Percentiles rank a stretch among this genome's conserved stretches.
Conservation (phyloP, 1,140 invertebrate species). For the Luehdorfia chinensis region DNA sequence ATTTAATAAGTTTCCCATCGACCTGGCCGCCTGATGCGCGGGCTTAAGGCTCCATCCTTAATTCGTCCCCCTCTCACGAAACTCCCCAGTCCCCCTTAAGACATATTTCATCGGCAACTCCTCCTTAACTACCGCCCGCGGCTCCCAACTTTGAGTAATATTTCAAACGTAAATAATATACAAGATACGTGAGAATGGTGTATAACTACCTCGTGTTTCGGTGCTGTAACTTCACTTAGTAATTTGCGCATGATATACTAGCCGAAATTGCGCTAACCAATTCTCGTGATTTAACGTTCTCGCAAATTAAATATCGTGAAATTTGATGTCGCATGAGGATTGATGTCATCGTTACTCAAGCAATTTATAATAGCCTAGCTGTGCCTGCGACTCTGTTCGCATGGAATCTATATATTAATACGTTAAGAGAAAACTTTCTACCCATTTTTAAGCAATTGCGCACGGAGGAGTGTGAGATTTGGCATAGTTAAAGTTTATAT, state of each 20-base stretch:
- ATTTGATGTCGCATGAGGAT: neutral
- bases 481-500: too few species aligned
- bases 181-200: conserved; percentile 49
- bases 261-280: conserved; percentile 7
- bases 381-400: too few species aligned
- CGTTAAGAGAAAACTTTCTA: too few species aligned
- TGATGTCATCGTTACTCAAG: too few species aligned
- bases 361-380: too few species aligned
- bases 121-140: conserved; percentile 55
- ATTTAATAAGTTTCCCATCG: conserved; percentile 57
- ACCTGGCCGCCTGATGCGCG: conserved; percentile 35
- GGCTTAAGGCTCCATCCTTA: conserved; percentile 66
- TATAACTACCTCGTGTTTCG: conserved; percentile 15
- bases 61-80: conserved; percentile 27
- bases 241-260: conserved; percentile 16
- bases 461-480: too few species aligned
- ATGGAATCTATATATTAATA: too few species aligned
- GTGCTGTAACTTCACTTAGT: conserved; percentile 4
- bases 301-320: conserved; percentile 6
- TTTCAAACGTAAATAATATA: conserved; percentile 67
- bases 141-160: conserved; percentile 57
- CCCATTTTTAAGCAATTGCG: too few species aligned
- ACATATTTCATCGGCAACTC: conserved; percentile 72
- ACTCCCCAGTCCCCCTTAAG: conserved; percentile 44
- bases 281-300: conserved; percentile 9